phyloP scores from a whole-genome alignment of 2,113 vertebrate genomes.

The Dipodomys merriami region DNA sequence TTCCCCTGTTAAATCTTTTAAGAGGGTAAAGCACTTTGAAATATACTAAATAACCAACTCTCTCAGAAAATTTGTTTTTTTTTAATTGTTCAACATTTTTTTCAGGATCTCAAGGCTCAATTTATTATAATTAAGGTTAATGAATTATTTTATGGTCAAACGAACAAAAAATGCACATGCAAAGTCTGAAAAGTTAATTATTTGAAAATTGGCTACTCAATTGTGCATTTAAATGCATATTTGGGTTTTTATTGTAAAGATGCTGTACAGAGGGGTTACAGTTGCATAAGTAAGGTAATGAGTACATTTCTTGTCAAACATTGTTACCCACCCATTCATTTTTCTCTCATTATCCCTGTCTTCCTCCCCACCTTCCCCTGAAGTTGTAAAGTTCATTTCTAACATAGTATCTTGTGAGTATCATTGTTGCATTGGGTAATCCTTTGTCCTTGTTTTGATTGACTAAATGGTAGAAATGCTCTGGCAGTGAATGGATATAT shows the following conservation, averaged over 20 bases:
- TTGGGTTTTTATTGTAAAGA: slow-evolving; percentile 18
- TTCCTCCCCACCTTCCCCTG: too few relatives aligned
- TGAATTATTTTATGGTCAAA: slow-evolving; percentile 89
- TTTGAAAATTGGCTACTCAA: slow-evolving; percentile 84
- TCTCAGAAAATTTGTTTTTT: not conserved
- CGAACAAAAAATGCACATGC: slow-evolving; percentile 84
- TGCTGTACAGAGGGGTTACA: too few relatives aligned
- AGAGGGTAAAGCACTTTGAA: not conserved
- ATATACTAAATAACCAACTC: not conserved
- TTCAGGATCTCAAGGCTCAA: slow-evolving; percentile 81
- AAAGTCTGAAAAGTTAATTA: slow-evolving; percentile 85
- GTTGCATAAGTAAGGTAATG: too few relatives aligned
- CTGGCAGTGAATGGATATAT: not conserved
- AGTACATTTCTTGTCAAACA: too few relatives aligned
- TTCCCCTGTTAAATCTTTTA: not conserved
- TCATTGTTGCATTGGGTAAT: too few relatives aligned
- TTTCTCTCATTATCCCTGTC: too few relatives aligned
- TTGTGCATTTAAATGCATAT: slow-evolving; percentile 81
- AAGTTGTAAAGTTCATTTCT: too few relatives aligned
- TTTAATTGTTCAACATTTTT: too few relatives aligned
- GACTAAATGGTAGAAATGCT: not conserved
- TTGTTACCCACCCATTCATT: too few relatives aligned
- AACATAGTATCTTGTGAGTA: too few relatives aligned
- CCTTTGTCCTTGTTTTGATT: not conserved
- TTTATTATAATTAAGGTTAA: slow-evolving; percentile 88